Evolutionary conservation across 2,113 vertebrate species (phyloP).

Genomic region (Scopus umbretta): DNA sequence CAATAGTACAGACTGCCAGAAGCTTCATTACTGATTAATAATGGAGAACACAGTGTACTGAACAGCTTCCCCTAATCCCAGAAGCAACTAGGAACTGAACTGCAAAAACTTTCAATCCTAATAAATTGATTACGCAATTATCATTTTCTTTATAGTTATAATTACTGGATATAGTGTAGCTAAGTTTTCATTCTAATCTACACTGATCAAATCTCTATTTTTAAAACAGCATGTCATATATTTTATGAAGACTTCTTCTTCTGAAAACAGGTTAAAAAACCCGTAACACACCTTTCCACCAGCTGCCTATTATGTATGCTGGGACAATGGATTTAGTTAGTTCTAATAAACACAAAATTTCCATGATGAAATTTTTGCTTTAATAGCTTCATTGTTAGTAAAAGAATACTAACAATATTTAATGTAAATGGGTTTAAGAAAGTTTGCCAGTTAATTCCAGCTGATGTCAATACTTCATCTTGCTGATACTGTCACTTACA

Average conservation of each 20-base stretch:
- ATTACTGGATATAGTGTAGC: not conserved
- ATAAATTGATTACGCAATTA: not conserved
- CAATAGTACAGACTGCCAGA: constrained; percentile 46
- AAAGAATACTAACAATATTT: not conserved
- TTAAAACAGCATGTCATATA: not conserved
- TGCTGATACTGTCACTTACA: not conserved
- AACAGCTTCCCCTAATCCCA: constrained; percentile 13
- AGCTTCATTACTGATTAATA: constrained; percentile 61
- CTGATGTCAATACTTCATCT: not conserved
- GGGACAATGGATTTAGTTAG: not conserved
- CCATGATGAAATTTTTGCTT: not conserved
- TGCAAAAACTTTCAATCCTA: not conserved
- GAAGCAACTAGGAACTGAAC: constrained; percentile 10
- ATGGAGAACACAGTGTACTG: constrained; percentile 32
- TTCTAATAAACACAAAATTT: not conserved
- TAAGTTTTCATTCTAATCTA: not conserved
- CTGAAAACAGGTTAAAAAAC: not conserved
- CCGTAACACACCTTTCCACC: not conserved
- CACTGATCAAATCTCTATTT: not conserved
- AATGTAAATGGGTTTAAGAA: not conserved
- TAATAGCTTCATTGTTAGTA: not conserved
- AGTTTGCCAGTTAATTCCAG: not conserved
- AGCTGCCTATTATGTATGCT: not conserved
- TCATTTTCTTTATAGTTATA: not conserved
- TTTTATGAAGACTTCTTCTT: not conserved